A percentile compares a stretch with the other conserved stretches of the same genome.
phyloP scores from a whole-genome alignment of 2,113 vertebrate species.

The Platysteira castanea region DNA sequence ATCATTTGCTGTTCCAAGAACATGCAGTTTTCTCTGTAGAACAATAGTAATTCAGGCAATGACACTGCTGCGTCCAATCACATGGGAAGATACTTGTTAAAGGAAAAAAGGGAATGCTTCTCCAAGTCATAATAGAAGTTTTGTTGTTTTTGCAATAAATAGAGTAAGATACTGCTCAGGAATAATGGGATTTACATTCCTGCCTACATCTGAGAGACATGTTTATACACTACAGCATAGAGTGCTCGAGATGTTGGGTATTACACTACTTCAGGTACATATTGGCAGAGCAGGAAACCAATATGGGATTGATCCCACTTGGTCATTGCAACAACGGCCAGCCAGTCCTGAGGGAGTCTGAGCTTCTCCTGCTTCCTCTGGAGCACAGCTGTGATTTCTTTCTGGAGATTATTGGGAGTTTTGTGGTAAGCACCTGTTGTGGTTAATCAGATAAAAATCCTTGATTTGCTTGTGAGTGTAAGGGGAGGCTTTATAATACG shows the following conservation, averaged over 20 bases:
- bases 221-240: neutral
- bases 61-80: neutral
- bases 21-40: neutral
- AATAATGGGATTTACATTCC: neutral
- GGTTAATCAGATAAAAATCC: neutral
- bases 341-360: neutral
- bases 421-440: neutral
- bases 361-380: neutral
- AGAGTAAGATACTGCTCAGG: neutral
- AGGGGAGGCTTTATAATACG: neutral
- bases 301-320: neutral
- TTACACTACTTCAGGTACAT: neutral
- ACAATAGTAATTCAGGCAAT: neutral
- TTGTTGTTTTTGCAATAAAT: neutral
- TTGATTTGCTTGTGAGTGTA: neutral
- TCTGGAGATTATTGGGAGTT: neutral
- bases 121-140: neutral
- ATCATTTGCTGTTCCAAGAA: neutral
- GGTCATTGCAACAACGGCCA: neutral
- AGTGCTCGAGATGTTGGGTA: neutral
- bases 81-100: neutral
- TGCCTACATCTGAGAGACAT: neutral
- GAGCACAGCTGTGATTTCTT: neutral
- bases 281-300: neutral
- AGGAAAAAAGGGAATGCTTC: neutral